Evolutionary conservation across 2,888 invertebrate species (phyloP), one percentile per base, ranked within the genome.

Genomic region (Dimorphilus gyrociliatus): DNA sequence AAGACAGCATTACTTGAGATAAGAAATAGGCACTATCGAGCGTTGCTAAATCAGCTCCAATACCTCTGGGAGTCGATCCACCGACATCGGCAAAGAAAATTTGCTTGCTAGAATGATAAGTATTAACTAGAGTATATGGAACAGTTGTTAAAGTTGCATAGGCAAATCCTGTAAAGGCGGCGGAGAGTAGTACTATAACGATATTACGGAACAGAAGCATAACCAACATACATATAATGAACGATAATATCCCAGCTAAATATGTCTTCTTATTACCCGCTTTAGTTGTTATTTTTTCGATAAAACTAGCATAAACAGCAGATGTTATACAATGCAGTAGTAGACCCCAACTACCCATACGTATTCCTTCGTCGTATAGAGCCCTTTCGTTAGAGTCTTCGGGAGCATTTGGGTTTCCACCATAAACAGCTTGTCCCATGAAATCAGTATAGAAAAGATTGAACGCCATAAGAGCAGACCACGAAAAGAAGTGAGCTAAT

Each of bases 401-500:
- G 2, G 48, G 47, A 2, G 49, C 45, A 30, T 72, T 73, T n/a
- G 82, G 84, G 64, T 81, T 72, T 0, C 85, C 85, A n/a, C 72
- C 71, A 55, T 78, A 86, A 13, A 85, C 81, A 8, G 80, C 76
- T 62, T 86, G 82, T 0, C 82, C 86, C 2, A 85, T 88, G 53
- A 86, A 92, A 64, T 92, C 90, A 1, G 90, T 90, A 61, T 88
- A 92, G 62, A 88, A 90, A 7, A 92, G 67, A 0, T 88, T 88
- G 58, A 90, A 92, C 56, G 86, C 85, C 41, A 92, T 88, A 46
- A 92, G 80, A 0, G 88, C 84, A 79, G 88, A 88, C 90, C 90
- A 92, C 56, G 85, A 86, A 64, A 86, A 90, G 29, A 90, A 71
- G 66, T 90, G 88, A 16, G 90, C 90, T 34, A 86, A 56, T 47